A percentile compares a stretch with the other conserved stretches of the same genome.
Conservation (phyloP, 2,888 invertebrate species). For the Heteromyza rotundicornis region DNA sequence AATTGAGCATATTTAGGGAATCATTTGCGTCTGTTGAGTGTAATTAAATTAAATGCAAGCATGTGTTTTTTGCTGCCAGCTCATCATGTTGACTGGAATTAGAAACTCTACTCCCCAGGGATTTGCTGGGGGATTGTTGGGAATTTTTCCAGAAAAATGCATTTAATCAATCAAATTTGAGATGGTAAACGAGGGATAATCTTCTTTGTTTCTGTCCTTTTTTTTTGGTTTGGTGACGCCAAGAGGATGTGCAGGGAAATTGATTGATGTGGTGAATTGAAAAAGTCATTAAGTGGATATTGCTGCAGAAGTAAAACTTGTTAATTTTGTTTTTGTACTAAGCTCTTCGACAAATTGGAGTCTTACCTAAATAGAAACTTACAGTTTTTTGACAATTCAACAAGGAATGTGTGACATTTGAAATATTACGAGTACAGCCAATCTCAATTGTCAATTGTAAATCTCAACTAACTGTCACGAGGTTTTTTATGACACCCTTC, state of each 20-base stretch:
- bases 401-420: no score
- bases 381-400: no score
- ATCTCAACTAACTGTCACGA: constrained; percentile 51
- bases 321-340: no score
- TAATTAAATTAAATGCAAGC: constrained; percentile 54
- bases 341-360: no score
- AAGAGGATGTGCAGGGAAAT: not conserved
- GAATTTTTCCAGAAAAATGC: constrained; percentile 35
- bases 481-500: constrained; percentile 41
- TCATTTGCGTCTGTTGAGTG: constrained; percentile 40
- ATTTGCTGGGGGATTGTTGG: not conserved
- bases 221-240: not conserved
- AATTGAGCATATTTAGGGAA: not conserved
- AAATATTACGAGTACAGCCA: no score
- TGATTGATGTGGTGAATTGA: not conserved
- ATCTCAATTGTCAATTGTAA: no score
- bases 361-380: no score
- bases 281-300: not conserved
- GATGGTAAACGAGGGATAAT: constrained; percentile 50
- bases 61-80: constrained; percentile 47
- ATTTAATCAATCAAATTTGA: constrained; percentile 52
- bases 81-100: no score
- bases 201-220: constrained; percentile 13
- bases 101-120: no score
- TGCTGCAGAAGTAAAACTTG: no score